Percentiles rank a stretch among this genome's conserved stretches.
phyloP scores from a whole-genome alignment of 1,140 invertebrate genomes.

The Coboldia fuscipes region DNA sequence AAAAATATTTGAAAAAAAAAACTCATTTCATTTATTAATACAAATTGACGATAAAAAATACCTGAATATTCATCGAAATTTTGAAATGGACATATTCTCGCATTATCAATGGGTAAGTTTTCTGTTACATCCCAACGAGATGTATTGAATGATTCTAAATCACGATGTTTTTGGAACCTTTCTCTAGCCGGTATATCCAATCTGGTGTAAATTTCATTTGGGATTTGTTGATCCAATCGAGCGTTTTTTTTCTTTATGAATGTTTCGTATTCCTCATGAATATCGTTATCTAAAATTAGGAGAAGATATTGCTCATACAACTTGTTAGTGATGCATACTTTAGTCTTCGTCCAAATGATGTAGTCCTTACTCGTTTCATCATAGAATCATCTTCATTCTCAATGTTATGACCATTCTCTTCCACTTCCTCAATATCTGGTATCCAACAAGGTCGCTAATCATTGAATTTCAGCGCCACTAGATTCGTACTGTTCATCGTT shows the following conservation, averaged over 20 bases:
- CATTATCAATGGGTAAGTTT: conserved; percentile 86
- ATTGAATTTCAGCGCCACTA: too few species aligned
- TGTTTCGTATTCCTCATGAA: conserved; percentile 47
- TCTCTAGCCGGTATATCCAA: conserved; percentile 52
- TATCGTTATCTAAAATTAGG: conserved; percentile 33
- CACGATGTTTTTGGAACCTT: conserved; percentile 86
- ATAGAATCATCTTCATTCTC: conserved; percentile 22
- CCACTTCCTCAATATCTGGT: conserved; percentile 40
- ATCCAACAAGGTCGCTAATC: conserved; percentile 97
- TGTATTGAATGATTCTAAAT: conserved; percentile 82
- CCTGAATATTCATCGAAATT: conserved; percentile 58
- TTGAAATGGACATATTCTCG: conserved; percentile 84
- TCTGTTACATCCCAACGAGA: conserved; percentile 92
- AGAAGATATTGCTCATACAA: conserved; percentile 9
- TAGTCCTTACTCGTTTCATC: conserved; percentile 22
- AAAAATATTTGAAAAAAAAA: conserved; percentile 8
- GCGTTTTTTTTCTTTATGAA: conserved; percentile 55
- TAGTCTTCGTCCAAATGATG: conserved; percentile 33
- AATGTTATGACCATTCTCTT: conserved; percentile 24
- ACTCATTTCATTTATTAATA: background rate
- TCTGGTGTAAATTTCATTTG: conserved; percentile 96
- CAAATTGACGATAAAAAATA: conserved; percentile 12
- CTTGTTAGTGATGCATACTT: background rate
- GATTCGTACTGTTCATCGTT: too few species aligned
- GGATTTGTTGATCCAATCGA: conserved; percentile 69